Evolutionary conservation across 2,888 invertebrate genomes (phyloP), one percentile per base, ranked within the genome.

Genomic region (Drosophila cognata): DNA sequence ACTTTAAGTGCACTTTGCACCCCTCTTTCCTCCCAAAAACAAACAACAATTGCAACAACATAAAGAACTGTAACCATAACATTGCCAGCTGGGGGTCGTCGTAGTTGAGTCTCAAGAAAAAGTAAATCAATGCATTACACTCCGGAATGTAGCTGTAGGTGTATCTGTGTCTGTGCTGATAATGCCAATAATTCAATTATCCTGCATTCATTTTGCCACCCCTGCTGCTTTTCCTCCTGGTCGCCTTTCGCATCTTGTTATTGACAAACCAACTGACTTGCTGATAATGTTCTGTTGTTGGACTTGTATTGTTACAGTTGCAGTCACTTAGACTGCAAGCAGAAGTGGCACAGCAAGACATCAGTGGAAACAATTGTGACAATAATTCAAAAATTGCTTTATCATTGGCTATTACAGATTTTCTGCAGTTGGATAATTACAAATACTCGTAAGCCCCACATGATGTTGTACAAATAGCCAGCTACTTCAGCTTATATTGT

Each of bases 111-210:
- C 41, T 59, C 25, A 46, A 16, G 25, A 21, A 71, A 55, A 74
- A 81, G 86, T 86, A 83, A 82, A 86, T 86, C 86, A 84, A 79
- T 72, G 73, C 76, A 88, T 86, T 86, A 73, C 86, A 86, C 71
- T 71, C 81, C 75, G 68, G 85, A 82, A 71, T 88, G 71, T 73
- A 67, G 60, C 77, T 65, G 29, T 62, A 63, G 43, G 7, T n/a
- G 0, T 52, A 7, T 51, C 16, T 66, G 4, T 74, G n/a, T 46
- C 50, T 11, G 77, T 72, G 71, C 74, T 87, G 88, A 87, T 87
- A 82, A 79, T 82, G 77, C 77, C 88, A 87, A 88, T 89, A 84
- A 87, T 84, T 82, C 81, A 81, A 89, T 89, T 87, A 82, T 81
- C 78, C 74, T 64, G 71, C 73, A 66, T 79, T 71, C 71, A 50